Conservation (phyloP, 2,888 invertebrate genomes). For the Drosophila cyrtoloma region DNA sequence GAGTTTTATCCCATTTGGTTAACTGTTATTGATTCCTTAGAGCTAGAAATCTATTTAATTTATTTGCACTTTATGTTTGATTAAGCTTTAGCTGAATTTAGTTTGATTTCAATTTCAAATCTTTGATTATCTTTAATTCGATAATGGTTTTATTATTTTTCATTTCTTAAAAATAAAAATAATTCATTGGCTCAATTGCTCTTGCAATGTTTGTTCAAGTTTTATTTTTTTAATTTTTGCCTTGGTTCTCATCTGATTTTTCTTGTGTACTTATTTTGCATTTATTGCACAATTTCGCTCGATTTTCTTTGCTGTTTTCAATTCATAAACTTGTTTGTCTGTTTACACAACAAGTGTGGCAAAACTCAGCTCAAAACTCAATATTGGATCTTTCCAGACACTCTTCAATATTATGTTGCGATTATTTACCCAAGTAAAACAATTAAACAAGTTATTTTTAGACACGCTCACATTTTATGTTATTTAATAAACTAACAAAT, state of each 20-base stretch:
- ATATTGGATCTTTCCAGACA: conserved; percentile 9
- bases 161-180: not conserved
- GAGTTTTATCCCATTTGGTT: conserved; percentile 8
- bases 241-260: not conserved
- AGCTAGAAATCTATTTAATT: not conserved
- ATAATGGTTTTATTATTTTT: not conserved
- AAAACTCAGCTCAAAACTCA: not conserved
- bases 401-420: conserved; percentile 8
- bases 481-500: conserved; percentile 37
- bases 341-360: conserved; percentile 1
- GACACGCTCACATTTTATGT: conserved; percentile 20
- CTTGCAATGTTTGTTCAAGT: not conserved
- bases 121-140: not conserved
- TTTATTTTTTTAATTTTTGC: not conserved
- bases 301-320: not conserved
- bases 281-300: conserved; percentile 4
- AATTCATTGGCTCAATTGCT: conserved; percentile 22
- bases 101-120: not conserved
- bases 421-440: conserved; percentile 11
- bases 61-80: not conserved
- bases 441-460: conserved; percentile 29
- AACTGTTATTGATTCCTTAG: conserved; percentile 3
- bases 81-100: not conserved
- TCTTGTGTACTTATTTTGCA: conserved; percentile 1
- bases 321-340: conserved; percentile 4